Base-by-base conservation (phyloP, 2,113 vertebrate genomes). In the Pica pica region DNA sequence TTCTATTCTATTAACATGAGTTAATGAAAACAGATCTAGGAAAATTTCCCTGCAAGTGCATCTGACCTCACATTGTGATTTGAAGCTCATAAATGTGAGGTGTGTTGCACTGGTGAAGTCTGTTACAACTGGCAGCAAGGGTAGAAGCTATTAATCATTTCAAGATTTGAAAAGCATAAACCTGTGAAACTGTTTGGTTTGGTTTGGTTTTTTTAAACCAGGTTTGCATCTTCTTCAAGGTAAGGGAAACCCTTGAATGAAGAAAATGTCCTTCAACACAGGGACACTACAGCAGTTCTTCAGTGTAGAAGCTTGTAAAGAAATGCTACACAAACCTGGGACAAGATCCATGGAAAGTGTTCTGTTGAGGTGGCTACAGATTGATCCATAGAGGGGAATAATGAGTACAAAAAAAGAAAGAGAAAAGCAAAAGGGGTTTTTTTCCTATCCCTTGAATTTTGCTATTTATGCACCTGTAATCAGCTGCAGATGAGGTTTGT, bases 351-450 rank as follows among this genome's bases (percentile, higher is more conserved):
- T 14, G 3, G 22, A 28, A 44, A 33, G 3, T 2, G 7, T 37
- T 12, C 27, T 47, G 9, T 0, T 33, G n/a, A 56, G 13, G 5
- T 47, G 35, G 1, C 33, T 60, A 18, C 41, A 63, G 68, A 59
- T 5, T 8, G 33, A 24, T 73, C 9, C 19, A 49, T 6, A 19
- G 12, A 30, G 9, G 17, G 3, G 2, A 71, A 33, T 28, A 73
- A 46, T 2, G 0, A 23, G 3, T 37, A 41, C 7, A 35, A 19
- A 70, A 69, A 68, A 50, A 41, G 11, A 67, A 50, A 83, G 18
- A 77, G 3, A 77, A 16, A 44, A 10, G 8, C 0, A 3, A 37
- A n/a, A 65, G 5, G 4, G 2, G 0, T 1, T 28, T 35, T 80
- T 37, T 24, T 7, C 7, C 17, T 13, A 10, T 82, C 3, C 18